Percentiles rank a stretch among this genome's conserved stretches.
phyloP scores from a whole-genome alignment of 2,113 vertebrate genomes.

The Cephalopterus ornatus region DNA sequence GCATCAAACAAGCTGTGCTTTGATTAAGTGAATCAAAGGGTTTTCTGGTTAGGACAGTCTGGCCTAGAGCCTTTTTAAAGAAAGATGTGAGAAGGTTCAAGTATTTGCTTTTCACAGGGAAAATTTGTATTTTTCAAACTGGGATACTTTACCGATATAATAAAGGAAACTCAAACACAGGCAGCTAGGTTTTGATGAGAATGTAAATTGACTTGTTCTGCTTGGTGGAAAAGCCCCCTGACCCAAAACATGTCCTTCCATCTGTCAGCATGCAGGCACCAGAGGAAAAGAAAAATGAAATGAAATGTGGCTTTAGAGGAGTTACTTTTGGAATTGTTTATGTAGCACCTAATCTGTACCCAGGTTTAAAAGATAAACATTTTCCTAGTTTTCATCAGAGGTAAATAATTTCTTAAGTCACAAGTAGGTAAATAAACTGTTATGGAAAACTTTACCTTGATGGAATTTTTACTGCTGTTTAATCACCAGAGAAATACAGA shows the following conservation, averaged over 20 bases:
- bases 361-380: background rate
- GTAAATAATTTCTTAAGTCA: background rate
- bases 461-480: background rate
- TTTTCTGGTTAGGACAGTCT: background rate
- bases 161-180: constrained; percentile 26
- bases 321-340: constrained; percentile 30
- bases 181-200: constrained; percentile 61
- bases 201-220: constrained; percentile 60
- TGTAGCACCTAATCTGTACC: background rate
- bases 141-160: constrained; percentile 3
- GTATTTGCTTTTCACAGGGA: background rate
- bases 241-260: constrained; percentile 52
- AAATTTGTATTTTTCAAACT: constrained; percentile 3
- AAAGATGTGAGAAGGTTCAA: background rate
- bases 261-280: constrained; percentile 28
- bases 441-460: background rate
- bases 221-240: constrained; percentile 55
- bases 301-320: background rate
- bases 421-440: background rate
- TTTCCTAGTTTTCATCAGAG: background rate
- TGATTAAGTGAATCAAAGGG: background rate
- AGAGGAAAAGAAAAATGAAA: constrained; percentile 40
- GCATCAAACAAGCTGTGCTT: background rate
- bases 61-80: background rate
- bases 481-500: background rate